Evolutionary conservation across 1,140 invertebrate species (phyloP).

Genomic region (Brachionus koreanus): DNA sequence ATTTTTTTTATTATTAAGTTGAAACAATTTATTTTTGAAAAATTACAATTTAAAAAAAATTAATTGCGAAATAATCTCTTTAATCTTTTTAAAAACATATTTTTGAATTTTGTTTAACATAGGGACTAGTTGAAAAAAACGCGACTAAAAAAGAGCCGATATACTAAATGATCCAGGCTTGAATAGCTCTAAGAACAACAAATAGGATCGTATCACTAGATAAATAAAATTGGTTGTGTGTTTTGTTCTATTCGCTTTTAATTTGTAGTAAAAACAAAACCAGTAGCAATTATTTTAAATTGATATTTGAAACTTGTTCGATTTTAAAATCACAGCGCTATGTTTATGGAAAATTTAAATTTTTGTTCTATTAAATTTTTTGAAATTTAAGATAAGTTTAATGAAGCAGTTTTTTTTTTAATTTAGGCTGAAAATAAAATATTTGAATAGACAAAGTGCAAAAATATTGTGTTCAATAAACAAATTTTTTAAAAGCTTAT

Average conservation of each 20-base stretch:
- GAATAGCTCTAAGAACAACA: background rate
- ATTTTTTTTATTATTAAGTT: background rate
- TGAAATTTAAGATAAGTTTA: background rate
- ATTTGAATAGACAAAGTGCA: background rate
- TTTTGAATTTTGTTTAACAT: background rate
- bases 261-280: constrained; percentile 3
- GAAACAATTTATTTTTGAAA: constrained; percentile 10
- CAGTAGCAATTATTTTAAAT: background rate
- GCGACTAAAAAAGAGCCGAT: background rate
- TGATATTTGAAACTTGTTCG: constrained; percentile 1
- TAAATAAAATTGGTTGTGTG: background rate
- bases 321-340: background rate
- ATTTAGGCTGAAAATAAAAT: constrained; percentile 28
- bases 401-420: background rate
- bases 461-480: background rate
- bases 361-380: background rate
- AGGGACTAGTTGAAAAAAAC: background rate
- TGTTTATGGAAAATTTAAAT: constrained; percentile 4
- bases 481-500: no score
- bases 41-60: constrained; percentile 7
- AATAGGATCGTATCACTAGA: background rate
- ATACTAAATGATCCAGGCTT: background rate
- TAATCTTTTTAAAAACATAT: constrained; percentile 3
- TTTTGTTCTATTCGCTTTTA: background rate
- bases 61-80: constrained; percentile 3